These are phyloP conservation scores for Odontomachus brunneus DNA, from an alignment of 1,140 invertebrate species.

Conservation along the genomic window DNA sequence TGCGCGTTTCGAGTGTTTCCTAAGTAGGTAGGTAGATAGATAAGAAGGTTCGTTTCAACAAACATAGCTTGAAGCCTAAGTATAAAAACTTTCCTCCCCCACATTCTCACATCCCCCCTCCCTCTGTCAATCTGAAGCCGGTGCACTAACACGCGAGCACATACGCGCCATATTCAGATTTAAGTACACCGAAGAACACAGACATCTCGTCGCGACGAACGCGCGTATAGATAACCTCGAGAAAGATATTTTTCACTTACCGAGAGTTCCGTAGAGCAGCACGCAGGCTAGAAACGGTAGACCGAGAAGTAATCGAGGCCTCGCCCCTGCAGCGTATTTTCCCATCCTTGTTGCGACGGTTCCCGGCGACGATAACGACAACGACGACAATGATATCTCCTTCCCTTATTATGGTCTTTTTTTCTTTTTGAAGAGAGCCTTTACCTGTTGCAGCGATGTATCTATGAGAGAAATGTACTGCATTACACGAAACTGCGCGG, in stretches of 20 bases:
- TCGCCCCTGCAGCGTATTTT: slow-evolving; percentile 64
- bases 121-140: not conserved
- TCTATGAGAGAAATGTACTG: too few species aligned
- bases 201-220: not conserved
- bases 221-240: slow-evolving; percentile 44
- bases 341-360: slow-evolving; percentile 39
- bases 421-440: too few species aligned
- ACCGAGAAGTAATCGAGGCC: slow-evolving; percentile 46
- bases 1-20: not conserved
- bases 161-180: slow-evolving; percentile 19
- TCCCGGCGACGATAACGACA: not conserved
- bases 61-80: slow-evolving; percentile 56
- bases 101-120: not conserved
- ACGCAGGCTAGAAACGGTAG: slow-evolving; percentile 31
- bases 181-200: slow-evolving; percentile 32
- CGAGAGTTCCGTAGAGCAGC: slow-evolving; percentile 70
- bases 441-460: too few species aligned
- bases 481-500: too few species aligned
- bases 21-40: too few species aligned
- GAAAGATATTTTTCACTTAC: slow-evolving; percentile 71
- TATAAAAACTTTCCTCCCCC: not conserved
- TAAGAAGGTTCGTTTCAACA: not conserved
- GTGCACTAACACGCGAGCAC: slow-evolving; percentile 25
- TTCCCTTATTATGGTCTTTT: too few species aligned
- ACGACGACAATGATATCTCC: not conserved